phyloP scores from a whole-genome alignment of 1,140 invertebrate species.

The Camponotus vicinus region DNA sequence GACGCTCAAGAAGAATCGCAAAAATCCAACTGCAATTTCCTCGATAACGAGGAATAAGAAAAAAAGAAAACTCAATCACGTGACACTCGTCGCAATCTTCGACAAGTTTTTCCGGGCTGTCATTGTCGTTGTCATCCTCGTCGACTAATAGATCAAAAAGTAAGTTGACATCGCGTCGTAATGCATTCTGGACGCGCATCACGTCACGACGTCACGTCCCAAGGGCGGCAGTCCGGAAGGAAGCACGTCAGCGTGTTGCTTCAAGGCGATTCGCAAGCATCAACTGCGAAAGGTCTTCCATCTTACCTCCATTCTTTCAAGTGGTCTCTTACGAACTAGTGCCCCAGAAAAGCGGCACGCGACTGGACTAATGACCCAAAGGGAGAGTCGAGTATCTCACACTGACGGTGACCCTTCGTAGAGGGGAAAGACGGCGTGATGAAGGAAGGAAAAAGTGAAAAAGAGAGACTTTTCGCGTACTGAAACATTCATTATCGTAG shows the following conservation, averaged over 20 bases:
- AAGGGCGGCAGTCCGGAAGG: conserved; percentile 40
- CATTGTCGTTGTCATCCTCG: not conserved
- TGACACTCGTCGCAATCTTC: conserved; percentile 11
- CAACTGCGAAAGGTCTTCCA: conserved; percentile 48
- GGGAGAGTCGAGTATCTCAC: conserved; percentile 38
- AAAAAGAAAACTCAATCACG: not conserved
- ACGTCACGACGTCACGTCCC: conserved; percentile 45
- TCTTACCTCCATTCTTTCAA: conserved; percentile 26
- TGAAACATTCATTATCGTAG: conserved; percentile 75
- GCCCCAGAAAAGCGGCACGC: conserved; percentile 66
- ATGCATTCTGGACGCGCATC: conserved; percentile 47
- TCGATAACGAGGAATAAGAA: too few relatives aligned
- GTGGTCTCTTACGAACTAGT: conserved; percentile 24
- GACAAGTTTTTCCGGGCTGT: conserved; percentile 22
- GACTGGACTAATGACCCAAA: conserved; percentile 71
- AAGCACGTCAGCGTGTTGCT: conserved; percentile 60
- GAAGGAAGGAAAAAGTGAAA: conserved; percentile 22
- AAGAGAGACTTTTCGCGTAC: conserved; percentile 65
- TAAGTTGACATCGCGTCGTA: conserved; percentile 47
- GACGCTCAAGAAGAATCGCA: not conserved
- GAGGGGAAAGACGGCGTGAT: not conserved
- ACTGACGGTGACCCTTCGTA: conserved; percentile 19
- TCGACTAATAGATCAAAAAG: conserved; percentile 52
- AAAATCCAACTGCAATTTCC: not conserved
- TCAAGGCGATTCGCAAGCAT: conserved; percentile 58